Conservation (phyloP, 2,888 invertebrate genomes). For the Tipula helvola region DNA sequence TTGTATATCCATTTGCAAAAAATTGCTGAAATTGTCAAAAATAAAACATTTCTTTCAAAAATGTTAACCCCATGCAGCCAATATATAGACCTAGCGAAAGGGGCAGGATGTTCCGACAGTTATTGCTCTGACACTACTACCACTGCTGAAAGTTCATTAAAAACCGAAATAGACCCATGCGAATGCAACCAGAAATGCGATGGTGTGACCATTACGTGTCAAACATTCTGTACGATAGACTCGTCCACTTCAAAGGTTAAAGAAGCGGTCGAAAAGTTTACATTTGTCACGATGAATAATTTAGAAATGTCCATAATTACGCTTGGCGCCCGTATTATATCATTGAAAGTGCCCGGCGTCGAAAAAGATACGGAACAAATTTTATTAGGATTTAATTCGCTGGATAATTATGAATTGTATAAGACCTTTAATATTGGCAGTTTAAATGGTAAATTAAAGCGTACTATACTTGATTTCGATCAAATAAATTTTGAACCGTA, state of each 20-base stretch:
- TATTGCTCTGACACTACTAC: background rate
- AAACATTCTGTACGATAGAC: background rate
- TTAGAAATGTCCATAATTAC: conserved; percentile 6
- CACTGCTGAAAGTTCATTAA: background rate
- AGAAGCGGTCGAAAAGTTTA: background rate
- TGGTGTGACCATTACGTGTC: background rate
- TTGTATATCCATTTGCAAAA: background rate
- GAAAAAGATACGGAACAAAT: background rate
- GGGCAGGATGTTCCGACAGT: background rate
- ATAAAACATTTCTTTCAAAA: background rate
- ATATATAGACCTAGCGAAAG: background rate
- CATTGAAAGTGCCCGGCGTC: conserved; percentile 6
- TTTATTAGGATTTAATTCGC: background rate
- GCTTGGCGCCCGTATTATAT: background rate
- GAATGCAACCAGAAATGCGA: background rate
- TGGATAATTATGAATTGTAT: background rate
- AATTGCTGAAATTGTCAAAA: background rate
- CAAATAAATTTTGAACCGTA: conserved; percentile 11
- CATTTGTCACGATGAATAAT: background rate
- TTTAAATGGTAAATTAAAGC: background rate
- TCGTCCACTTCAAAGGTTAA: background rate
- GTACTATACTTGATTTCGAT: background rate
- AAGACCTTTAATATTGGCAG: conserved; percentile 6
- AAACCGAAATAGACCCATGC: background rate
- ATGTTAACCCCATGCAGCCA: background rate